Evolutionary conservation across 2,888 invertebrate species (phyloP).

Genomic region (Oxycera nigricornis): DNA sequence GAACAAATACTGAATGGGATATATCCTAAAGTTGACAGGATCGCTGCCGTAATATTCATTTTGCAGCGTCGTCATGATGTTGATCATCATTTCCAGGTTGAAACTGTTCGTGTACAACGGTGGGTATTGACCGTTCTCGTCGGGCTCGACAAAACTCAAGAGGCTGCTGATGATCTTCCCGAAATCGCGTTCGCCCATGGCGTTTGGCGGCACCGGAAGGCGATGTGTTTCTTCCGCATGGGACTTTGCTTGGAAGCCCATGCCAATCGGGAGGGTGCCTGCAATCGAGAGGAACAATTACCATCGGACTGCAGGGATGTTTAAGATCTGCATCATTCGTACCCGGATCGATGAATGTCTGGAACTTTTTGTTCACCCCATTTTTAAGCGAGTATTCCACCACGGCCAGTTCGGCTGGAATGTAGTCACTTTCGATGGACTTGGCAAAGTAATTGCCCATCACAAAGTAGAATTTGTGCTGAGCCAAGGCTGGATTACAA

Average conservation of each 20-base stretch:
- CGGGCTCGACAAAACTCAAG: conserved; percentile 57
- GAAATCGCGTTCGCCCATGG: conserved; percentile 55
- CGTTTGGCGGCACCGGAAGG: conserved; percentile 61
- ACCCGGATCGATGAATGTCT: conserved; percentile 62
- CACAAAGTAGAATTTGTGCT: conserved; percentile 53
- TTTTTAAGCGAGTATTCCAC: conserved; percentile 62
- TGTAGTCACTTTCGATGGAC: conserved; percentile 52
- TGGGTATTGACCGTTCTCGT: conserved; percentile 50
- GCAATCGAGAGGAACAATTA: not conserved
- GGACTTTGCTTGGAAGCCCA: conserved; percentile 60
- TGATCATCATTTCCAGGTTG: conserved; percentile 54
- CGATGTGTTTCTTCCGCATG: conserved; percentile 62
- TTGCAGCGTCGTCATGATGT: conserved; percentile 40
- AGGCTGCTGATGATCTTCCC: conserved; percentile 60
- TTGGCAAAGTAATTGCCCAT: conserved; percentile 58
- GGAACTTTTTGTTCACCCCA: conserved; percentile 60
- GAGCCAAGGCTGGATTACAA: conserved; percentile 55
- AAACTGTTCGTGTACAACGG: conserved; percentile 61
- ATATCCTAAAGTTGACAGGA: conserved; percentile 48
- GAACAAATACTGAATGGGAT: conserved; percentile 56
- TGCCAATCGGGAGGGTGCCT: conserved; percentile 59
- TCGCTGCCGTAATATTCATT: conserved; percentile 49
- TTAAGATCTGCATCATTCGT: conserved; percentile 16
- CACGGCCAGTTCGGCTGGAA: conserved; percentile 66
- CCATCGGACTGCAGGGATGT: not conserved